Conservation (phyloP, 2,888 invertebrate species). For the Orgyia antiqua region DNA sequence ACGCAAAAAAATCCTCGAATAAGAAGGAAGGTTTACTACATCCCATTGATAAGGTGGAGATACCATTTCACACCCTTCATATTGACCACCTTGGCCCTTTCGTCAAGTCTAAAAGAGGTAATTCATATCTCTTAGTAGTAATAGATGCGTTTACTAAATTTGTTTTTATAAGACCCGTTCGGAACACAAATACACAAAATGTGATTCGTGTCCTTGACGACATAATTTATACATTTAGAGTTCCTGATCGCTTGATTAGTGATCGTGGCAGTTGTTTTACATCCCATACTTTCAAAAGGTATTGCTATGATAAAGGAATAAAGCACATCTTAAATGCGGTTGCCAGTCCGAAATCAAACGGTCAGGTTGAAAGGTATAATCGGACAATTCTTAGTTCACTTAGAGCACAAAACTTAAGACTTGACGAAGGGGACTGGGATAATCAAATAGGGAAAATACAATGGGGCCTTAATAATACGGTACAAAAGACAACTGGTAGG, state of each 20-base stretch:
- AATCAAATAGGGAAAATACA: too few relatives aligned
- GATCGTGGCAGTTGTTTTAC: constrained; percentile 1
- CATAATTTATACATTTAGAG: neutral
- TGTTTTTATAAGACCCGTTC: neutral
- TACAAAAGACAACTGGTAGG: too few relatives aligned
- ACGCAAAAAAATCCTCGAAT: neutral
- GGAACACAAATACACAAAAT: neutral
- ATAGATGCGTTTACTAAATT: constrained; percentile 10
- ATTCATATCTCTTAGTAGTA: constrained; percentile 13
- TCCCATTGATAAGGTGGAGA: neutral
- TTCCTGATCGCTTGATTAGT: neutral
- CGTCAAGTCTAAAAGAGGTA: constrained; percentile 21
- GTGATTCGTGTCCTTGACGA: constrained; percentile 1
- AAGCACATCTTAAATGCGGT: constrained; percentile 1
- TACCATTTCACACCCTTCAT: constrained; percentile 22
- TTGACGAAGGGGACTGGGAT: neutral
- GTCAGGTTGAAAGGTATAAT: too few relatives aligned
- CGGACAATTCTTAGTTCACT: constrained; percentile 1
- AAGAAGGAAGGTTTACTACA: neutral
- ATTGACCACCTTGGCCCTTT: constrained; percentile 37
- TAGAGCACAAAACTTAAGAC: neutral
- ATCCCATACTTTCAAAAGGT: neutral
- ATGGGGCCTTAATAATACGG: too few relatives aligned
- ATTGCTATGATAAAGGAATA: too few relatives aligned
- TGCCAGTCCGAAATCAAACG: neutral